Evolutionary conservation across 1,140 invertebrate genomes (phyloP), one percentile per base, ranked within the genome.

Genomic region (Drosophila teissieri): DNA sequence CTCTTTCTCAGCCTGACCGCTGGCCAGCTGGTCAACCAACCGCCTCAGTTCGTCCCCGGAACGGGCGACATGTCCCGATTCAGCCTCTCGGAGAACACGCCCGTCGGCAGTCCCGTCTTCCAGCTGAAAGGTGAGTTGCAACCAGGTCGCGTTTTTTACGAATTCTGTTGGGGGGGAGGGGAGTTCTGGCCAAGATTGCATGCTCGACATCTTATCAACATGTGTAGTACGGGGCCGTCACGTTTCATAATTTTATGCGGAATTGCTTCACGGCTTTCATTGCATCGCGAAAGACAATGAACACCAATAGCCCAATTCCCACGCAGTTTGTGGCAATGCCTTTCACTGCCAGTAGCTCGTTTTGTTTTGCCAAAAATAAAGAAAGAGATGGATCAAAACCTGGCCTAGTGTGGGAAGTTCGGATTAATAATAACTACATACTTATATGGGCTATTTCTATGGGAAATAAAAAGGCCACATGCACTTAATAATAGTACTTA

Each of bases 41-140:
- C 95, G 1, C 96, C 96, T 5, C 95, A 95, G 70, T 97, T 97
- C 86, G 92, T 96, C 7, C 94, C 95, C 22, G 95, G 95, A 36
- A 92, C 92, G 6, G 96, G 96, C 5, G 96, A 97, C 78, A 96
- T 97, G 96, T 94, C 95, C 4, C 93, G 94, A 40, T 95, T 97
- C 75, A 94, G 95, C 34, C 91, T 97, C n/a, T 93, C 95, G 8
- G 96, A 97, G 91, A 94, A 96, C 69, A 96, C 96, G 2, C 93
- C 93, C 42, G 95, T 96, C 8, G 96, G 96, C 19, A 94, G 95
- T 36, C 94, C 95, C 0, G 95, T 97, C 19, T 97, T 96, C 92
- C 95, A 95, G 62, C 93, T 96, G 5, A 94, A 94, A 92, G 95
- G 95, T 93, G 91, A 19, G 22, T 27, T 31, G 2, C 52, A 56